Evolutionary conservation across 1,140 invertebrate genomes (phyloP).

Genomic region (Nephotettix cincticeps): DNA sequence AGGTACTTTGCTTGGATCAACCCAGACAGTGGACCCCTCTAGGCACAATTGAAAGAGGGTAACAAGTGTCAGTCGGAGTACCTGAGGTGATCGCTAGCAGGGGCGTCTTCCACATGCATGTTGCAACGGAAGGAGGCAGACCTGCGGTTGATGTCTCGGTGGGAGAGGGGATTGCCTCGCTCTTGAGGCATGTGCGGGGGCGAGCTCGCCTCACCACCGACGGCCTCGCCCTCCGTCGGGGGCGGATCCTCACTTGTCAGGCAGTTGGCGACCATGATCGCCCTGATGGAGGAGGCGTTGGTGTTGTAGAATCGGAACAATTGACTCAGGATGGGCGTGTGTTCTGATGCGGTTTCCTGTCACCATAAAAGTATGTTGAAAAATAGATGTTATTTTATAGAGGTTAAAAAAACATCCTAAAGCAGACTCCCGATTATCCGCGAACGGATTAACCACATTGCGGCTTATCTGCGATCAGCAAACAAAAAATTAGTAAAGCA

Average conservation of each 20-base stretch:
- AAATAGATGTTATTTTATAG: too few relatives aligned
- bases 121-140: slow-evolving; percentile 19
- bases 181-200: slow-evolving; percentile 38
- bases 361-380: too few relatives aligned
- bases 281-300: slow-evolving; percentile 77
- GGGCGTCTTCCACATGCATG: slow-evolving; percentile 26
- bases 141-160: slow-evolving; percentile 48
- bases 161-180: slow-evolving; percentile 55
- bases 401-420: too few relatives aligned
- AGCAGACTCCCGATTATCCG: too few relatives aligned
- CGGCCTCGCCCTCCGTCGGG: too few relatives aligned
- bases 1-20: too few relatives aligned
- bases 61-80: background rate
- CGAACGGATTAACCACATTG: too few relatives aligned
- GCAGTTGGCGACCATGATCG: slow-evolving; percentile 51
- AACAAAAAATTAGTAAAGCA: too few relatives aligned
- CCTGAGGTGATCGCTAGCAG: background rate
- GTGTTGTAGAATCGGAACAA: slow-evolving; percentile 79
- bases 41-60: background rate
- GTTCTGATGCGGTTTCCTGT: slow-evolving; percentile 70
- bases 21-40: too few relatives aligned
- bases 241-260: slow-evolving; percentile 42
- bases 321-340: slow-evolving; percentile 76
- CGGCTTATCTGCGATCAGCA: too few relatives aligned
- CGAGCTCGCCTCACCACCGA: background rate